phyloP scores from a whole-genome alignment of 2,888 invertebrate species.

The Ptychoptera albimana region DNA sequence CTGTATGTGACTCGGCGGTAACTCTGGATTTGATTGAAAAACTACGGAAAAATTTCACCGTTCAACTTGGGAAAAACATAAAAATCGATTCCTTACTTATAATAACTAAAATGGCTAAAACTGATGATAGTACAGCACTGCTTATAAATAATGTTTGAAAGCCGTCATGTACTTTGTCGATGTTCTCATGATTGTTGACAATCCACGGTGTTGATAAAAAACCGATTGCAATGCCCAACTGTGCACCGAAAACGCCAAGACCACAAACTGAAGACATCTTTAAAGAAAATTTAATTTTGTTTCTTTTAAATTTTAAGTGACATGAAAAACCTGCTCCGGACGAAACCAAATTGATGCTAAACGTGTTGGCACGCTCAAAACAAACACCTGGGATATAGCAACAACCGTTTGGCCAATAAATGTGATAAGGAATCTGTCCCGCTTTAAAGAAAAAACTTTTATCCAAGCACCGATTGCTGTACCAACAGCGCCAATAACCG shows the following conservation, averaged over 20 bases:
- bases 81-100: conserved; percentile 26
- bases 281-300: not conserved
- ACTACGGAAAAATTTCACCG: conserved; percentile 25
- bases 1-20: conserved; percentile 39
- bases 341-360: conserved; percentile 57
- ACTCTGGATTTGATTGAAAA: conserved; percentile 35
- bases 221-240: conserved; percentile 53
- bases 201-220: conserved; percentile 50
- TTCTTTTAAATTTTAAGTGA: not conserved
- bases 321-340: conserved; percentile 34
- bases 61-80: not conserved
- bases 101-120: conserved; percentile 38
- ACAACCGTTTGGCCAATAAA: conserved; percentile 42
- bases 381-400: conserved; percentile 42
- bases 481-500: conserved; percentile 35
- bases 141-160: conserved; percentile 19
- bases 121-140: conserved; percentile 32
- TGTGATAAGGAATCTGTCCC: conserved; percentile 42
- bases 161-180: conserved; percentile 31
- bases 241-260: conserved; percentile 55
- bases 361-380: conserved; percentile 47
- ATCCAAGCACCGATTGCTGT: conserved; percentile 43
- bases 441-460: conserved; percentile 41
- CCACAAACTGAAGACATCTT: conserved; percentile 46
- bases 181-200: conserved; percentile 30